Evolutionary conservation across 2,797 vertebrate genomes (phyloP).

Genomic region (Anguilla pacifica): DNA sequence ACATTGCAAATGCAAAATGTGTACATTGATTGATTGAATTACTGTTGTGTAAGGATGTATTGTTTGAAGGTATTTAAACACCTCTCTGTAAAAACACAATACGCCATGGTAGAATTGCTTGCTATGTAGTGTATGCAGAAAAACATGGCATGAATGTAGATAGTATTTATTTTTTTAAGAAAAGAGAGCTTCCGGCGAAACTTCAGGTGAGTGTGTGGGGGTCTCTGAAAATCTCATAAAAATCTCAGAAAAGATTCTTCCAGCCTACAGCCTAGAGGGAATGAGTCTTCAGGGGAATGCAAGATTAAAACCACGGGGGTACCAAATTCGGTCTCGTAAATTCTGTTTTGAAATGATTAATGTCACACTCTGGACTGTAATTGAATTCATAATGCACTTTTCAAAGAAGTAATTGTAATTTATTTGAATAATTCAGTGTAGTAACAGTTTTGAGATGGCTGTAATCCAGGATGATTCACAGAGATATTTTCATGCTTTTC

Average conservation of each 20-base stretch:
- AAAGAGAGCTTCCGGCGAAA: background rate
- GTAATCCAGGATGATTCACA: background rate
- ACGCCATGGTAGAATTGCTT: background rate
- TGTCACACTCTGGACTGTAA: background rate
- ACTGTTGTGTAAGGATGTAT: background rate
- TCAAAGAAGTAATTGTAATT: background rate
- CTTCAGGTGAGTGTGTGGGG: too few species aligned
- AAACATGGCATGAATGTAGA: background rate
- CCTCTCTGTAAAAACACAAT: background rate
- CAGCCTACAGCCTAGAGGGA: background rate
- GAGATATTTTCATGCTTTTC: background rate
- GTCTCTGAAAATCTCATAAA: background rate
- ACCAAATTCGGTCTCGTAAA: background rate
- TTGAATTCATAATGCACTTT: background rate
- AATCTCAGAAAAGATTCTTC: background rate
- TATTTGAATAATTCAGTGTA: background rate
- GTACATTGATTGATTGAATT: background rate
- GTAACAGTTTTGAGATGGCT: background rate
- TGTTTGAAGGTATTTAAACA: background rate
- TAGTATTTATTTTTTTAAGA: background rate
- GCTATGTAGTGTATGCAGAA: background rate
- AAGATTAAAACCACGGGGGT: background rate
- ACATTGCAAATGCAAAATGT: background rate
- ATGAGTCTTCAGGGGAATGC: background rate
- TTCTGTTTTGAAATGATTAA: background rate